These are phyloP conservation scores for Actenoides lindsayi DNA, from an alignment of 2,113 vertebrate species.

Conservation along the genomic window DNA sequence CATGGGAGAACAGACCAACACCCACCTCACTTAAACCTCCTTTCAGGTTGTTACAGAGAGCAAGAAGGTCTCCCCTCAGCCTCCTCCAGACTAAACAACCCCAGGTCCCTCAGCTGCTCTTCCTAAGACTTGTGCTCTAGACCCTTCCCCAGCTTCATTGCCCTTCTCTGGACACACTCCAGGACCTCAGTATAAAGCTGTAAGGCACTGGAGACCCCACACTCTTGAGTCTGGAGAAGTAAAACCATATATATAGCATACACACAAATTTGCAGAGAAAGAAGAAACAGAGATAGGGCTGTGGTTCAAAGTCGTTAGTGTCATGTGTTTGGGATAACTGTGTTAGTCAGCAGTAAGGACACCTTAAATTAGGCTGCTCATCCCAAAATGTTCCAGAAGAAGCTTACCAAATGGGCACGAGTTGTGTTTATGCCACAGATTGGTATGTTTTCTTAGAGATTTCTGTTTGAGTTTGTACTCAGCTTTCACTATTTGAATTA, in stretches of 20 bases:
- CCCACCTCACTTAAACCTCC: neutral
- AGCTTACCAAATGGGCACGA: neutral
- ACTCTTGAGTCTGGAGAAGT: neutral
- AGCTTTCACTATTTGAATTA: constrained; percentile 29
- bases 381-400: neutral
- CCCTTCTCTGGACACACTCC: neutral
- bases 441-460: neutral
- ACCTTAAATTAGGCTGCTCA: neutral
- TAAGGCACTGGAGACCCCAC: neutral
- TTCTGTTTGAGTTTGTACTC: neutral
- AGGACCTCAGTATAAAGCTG: neutral
- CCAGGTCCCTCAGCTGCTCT: neutral
- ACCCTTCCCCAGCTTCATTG: neutral
- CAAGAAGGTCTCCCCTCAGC: neutral
- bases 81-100: neutral
- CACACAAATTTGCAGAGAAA: neutral
- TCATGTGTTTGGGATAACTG: neutral
- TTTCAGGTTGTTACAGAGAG: neutral
- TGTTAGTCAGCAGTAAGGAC: neutral
- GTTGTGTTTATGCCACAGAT: neutral
- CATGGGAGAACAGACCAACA: neutral
- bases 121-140: neutral
- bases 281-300: neutral
- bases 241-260: neutral
- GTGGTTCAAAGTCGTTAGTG: neutral